Evolutionary conservation across 2,113 vertebrate species (phyloP).

Genomic region (Speoplatyrhinus poulsoni): DNA sequence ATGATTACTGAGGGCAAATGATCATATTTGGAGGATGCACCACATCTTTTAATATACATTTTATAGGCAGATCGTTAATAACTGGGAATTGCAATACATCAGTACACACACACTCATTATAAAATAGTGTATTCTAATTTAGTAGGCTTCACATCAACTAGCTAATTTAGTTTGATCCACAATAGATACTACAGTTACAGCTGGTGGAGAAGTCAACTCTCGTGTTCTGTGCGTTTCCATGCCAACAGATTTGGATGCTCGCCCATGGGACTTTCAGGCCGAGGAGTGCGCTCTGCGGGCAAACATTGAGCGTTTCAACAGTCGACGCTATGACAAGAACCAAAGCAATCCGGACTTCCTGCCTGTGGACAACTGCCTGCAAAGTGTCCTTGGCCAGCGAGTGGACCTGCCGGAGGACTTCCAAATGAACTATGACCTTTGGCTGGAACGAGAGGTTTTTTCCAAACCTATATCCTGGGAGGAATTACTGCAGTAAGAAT

Average conservation of each 20-base stretch:
- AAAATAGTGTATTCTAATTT: no score
- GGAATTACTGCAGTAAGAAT: slow-evolving; percentile 89
- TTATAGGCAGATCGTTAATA: no score
- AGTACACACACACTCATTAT: no score
- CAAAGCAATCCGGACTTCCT: slow-evolving; percentile 92
- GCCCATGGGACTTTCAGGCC: slow-evolving; percentile 97
- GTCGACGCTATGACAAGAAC: slow-evolving; percentile 90
- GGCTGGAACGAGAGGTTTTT: slow-evolving; percentile 98
- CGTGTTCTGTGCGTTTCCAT: slow-evolving; percentile 1
- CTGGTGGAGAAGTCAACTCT: not conserved
- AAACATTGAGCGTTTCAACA: slow-evolving; percentile 96
- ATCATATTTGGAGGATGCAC: no score
- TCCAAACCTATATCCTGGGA: slow-evolving; percentile 98
- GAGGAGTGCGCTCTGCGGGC: slow-evolving; percentile 95
- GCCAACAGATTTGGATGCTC: slow-evolving; percentile 89
- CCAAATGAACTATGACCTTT: slow-evolving; percentile 98
- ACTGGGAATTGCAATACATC: no score
- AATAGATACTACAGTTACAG: no score
- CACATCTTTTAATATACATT: no score
- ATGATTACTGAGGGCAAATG: no score
- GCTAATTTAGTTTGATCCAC: no score
- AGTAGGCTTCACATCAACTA: no score
- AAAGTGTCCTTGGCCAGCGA: slow-evolving; percentile 94
- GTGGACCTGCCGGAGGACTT: slow-evolving; percentile 96
- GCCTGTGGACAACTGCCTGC: slow-evolving; percentile 96